These are phyloP conservation scores for Anarsia innoxiella DNA, from an alignment of 2,888 invertebrate genomes.

Conservation along the genomic window DNA sequence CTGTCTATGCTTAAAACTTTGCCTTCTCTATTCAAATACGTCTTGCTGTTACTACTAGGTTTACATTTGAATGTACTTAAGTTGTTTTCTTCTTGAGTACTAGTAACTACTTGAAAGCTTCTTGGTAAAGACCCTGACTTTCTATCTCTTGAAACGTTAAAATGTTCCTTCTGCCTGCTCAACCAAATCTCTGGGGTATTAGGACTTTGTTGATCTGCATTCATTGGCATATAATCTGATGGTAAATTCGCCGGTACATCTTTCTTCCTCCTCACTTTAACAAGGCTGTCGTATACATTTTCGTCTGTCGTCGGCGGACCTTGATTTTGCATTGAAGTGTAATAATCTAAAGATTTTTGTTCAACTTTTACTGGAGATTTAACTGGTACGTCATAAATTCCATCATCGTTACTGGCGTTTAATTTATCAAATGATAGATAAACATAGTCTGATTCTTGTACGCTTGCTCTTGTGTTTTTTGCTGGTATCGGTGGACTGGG, in stretches of 20 bases:
- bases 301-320: conserved; percentile 36
- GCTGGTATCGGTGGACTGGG: conserved; percentile 27
- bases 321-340: conserved; percentile 53
- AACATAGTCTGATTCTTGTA: conserved; percentile 66
- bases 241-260: conserved; percentile 39
- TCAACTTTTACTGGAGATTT: conserved; percentile 52
- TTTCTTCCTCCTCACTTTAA: conserved; percentile 57
- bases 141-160: conserved; percentile 78
- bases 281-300: conserved; percentile 55
- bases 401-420: conserved; percentile 43
- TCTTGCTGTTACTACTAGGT: conserved; percentile 61
- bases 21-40: conserved; percentile 75
- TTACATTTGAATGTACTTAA: conserved; percentile 59
- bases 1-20: conserved; percentile 78
- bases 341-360: conserved; percentile 36
- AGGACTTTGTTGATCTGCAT: conserved; percentile 66
- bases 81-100: conserved; percentile 64
- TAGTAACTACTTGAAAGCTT: conserved; percentile 81
- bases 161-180: conserved; percentile 80
- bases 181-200: conserved; percentile 82
- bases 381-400: conserved; percentile 60
- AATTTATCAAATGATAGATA: conserved; percentile 64
- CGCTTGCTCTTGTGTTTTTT: conserved; percentile 42
- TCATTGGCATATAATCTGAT: conserved; percentile 61
- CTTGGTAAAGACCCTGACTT: conserved; percentile 87